phyloP scores from a whole-genome alignment of 2,113 vertebrate species.

The Silurus meridionalis region DNA sequence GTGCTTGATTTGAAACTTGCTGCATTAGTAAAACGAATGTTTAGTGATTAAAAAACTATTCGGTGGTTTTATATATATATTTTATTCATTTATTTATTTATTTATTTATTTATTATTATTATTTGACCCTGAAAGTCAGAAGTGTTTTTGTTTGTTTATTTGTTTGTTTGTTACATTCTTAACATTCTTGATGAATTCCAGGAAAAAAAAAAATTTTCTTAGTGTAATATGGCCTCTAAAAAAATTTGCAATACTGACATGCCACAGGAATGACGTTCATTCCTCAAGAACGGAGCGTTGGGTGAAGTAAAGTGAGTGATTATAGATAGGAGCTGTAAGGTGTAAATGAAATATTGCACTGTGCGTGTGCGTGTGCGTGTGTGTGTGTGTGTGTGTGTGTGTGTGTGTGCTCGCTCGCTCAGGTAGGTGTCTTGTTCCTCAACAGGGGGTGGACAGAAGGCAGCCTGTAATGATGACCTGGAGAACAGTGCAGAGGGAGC shows the following conservation, averaged over 20 bases:
- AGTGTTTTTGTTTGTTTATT: too few species aligned
- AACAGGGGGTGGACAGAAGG: conserved; percentile 10
- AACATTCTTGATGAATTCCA: too few species aligned
- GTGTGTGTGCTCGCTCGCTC: background rate
- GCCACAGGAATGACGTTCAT: background rate
- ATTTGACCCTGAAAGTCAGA: too few species aligned
- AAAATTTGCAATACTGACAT: background rate
- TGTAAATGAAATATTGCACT: conserved; percentile 17
- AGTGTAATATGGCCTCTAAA: background rate
- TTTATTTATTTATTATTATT: too few species aligned
- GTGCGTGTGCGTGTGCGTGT: conserved; percentile 1
- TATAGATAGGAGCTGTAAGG: conserved; percentile 8
- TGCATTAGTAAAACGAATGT: too few species aligned
- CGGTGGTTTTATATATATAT: too few species aligned
- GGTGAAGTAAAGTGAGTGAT: background rate
- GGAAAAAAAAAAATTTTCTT: too few species aligned
- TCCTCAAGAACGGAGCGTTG: background rate
- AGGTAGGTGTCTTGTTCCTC: conserved; percentile 24
- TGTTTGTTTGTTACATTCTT: too few species aligned
- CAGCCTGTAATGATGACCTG: conserved; percentile 32
- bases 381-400: conserved; percentile 31
- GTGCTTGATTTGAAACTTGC: too few species aligned
- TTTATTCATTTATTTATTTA: too few species aligned
- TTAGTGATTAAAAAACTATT: too few species aligned
- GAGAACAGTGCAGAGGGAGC: conserved; percentile 11